phyloP scores from a whole-genome alignment of 2,797 vertebrate species.

The Arvicola amphibius region DNA sequence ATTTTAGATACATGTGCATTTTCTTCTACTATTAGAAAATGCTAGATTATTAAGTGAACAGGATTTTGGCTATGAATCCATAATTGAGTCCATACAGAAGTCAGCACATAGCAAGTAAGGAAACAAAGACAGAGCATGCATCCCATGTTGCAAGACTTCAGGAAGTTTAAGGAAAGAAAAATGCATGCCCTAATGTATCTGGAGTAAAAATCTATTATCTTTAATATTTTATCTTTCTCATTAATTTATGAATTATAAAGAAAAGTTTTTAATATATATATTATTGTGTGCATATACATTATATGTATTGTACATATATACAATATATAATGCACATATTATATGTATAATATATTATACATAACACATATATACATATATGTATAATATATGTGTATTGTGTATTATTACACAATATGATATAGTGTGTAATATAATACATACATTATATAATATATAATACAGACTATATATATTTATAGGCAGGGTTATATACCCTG shows the following conservation, averaged over 20 bases:
- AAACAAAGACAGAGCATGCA: conserved; percentile 76
- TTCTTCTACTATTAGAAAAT: conserved; percentile 84
- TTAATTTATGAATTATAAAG: conserved; percentile 70
- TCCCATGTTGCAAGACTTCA: conserved; percentile 75
- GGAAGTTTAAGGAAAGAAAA: not conserved
- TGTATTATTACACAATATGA: too few relatives aligned
- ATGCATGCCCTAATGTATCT: not conserved
- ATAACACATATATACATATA: not conserved
- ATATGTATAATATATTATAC: too few relatives aligned
- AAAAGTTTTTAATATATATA: not conserved
- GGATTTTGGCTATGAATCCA: conserved; percentile 84
- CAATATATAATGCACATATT: too few relatives aligned
- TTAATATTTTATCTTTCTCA: conserved; percentile 35
- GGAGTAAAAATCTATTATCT: conserved; percentile 51
- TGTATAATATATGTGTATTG: not conserved
- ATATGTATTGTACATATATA: too few relatives aligned
- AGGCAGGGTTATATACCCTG: not conserved
- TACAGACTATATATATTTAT: too few relatives aligned
- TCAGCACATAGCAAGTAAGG: conserved; percentile 77
- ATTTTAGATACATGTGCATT: conserved; percentile 80
- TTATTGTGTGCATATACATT: too few relatives aligned
- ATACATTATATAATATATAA: too few relatives aligned
- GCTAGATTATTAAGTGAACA: conserved; percentile 79
- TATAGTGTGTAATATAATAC: too few relatives aligned
- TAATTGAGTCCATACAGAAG: conserved; percentile 76